Base-by-base conservation (phyloP, 2,797 vertebrate genomes). In the Enteromius viviparus region DNA sequence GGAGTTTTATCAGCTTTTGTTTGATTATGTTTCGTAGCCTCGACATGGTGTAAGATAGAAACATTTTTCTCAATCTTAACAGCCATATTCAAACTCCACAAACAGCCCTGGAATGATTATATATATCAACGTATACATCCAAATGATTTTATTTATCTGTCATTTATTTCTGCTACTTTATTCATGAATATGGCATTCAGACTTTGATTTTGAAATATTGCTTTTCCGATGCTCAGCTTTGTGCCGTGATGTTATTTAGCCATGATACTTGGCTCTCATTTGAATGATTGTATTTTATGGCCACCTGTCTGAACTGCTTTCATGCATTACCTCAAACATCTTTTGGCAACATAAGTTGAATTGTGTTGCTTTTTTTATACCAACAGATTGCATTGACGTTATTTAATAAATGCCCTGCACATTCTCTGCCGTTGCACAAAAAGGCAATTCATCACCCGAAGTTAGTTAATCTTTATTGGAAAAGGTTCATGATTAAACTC, bases 301-400 rank as follows among this genome's bases (percentile, higher is more conserved):
- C 91, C 90, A 75, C 90, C 87, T 80, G 89, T 94, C 89, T 90
- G 89, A 93, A 92, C 89, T 90, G 91, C 92, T 91, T 91, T 83
- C 90, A 91, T 91, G 91, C 90, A 90, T 94, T 93, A 94, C 92
- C 94, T 95, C 94, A 93, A 90, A 90, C 92, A 92, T 93, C 92
- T 92, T 91, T 89, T 88, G 88, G 89, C 90, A 91, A 93, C 91
- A 91, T 91, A 89, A 92, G 90, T 91, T 84, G 81, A 76, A 85
- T 84, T 82, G 85, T 40, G 64, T 86, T 65, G 68, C 71, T 76
- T 78, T 29, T 75, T 78, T 82, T 78, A 53, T 87, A 84, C 69
- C 53, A 81, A 72, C 51, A 42, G 75, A 80, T 40, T 21, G 42
- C 68, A 76, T 82, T 68, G 72, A 45, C 8, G 1, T 76, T 76